A percentile compares a stretch with the other conserved stretches of the same genome.
These are phyloP conservation scores for Drosophila austrosaltans DNA, from an alignment of 2,888 invertebrate genomes.

Conservation along the genomic window DNA sequence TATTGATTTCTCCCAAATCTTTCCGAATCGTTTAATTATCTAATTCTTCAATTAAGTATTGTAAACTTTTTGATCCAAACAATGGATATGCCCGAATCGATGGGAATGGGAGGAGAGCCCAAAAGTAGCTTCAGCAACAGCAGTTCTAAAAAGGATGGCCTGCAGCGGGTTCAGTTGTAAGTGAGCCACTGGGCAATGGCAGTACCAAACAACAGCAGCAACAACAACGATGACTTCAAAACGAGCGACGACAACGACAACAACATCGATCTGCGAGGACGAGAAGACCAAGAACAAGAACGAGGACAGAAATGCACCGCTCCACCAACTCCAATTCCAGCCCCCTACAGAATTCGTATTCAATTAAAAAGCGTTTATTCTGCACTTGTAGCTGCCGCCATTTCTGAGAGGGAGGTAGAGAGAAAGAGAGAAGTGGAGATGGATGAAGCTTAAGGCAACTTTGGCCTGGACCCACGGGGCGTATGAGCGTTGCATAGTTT, in stretches of 20 bases:
- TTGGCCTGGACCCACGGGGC: constrained; percentile 69
- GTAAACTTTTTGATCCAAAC: neutral
- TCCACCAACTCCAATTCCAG: constrained; percentile 12
- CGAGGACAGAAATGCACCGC: neutral
- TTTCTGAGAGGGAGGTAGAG: constrained; percentile 1
- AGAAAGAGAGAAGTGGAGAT: neutral
- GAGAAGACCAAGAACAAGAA: constrained; percentile 58
- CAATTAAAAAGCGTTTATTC: constrained; percentile 79
- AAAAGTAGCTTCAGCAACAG: constrained; percentile 21
- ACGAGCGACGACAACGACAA: constrained; percentile 50
- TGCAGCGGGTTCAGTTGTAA: constrained; percentile 67
- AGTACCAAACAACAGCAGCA: constrained; percentile 45
- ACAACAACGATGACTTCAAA: constrained; percentile 42
- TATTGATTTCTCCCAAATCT: too few relatives aligned
- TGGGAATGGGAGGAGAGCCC: constrained; percentile 22
- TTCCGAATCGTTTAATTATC: too few relatives aligned
- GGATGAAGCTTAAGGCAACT: constrained; percentile 8
- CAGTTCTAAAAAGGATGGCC: constrained; percentile 69
- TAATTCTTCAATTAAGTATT: neutral
- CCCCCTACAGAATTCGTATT: constrained; percentile 71
- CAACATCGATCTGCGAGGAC: constrained; percentile 64
- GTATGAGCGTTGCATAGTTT: constrained; percentile 80
- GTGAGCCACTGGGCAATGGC: constrained; percentile 79
- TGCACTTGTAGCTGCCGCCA: constrained; percentile 63
- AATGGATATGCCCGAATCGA: constrained; percentile 30